These are phyloP conservation scores for Erpornis zantholeuca DNA, from an alignment of 2,113 vertebrate species.

Conservation along the genomic window DNA sequence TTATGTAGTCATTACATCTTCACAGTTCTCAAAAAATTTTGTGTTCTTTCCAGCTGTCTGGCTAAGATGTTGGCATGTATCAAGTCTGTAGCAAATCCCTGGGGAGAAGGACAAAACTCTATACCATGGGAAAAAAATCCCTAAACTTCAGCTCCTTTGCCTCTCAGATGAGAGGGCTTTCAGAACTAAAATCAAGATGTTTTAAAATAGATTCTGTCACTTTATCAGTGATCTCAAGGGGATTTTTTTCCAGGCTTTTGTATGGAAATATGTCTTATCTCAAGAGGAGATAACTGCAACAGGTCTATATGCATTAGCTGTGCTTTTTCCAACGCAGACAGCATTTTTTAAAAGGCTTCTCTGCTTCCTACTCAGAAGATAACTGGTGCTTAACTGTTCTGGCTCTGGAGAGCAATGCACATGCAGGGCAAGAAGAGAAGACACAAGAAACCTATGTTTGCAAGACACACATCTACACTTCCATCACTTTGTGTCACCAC, in stretches of 20 bases:
- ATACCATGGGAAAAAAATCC: not conserved
- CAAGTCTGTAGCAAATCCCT: not conserved
- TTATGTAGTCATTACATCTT: not conserved
- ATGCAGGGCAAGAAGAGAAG: accelerated
- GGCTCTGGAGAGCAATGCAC: not conserved
- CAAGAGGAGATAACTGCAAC: not conserved
- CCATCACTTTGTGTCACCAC: not conserved
- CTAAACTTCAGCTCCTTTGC: not conserved
- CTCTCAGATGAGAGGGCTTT: not conserved
- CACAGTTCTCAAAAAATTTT: not conserved
- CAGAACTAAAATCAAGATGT: constrained; percentile 7
- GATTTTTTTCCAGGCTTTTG: constrained; percentile 1
- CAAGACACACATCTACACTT: not conserved
- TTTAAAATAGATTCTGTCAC: constrained; percentile 15
- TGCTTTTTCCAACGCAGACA: not conserved
- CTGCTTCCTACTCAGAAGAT: not conserved
- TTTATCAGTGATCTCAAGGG: not conserved
- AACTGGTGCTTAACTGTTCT: not conserved
- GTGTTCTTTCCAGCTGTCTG: not conserved
- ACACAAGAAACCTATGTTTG: not conserved
- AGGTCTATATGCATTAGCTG: not conserved
- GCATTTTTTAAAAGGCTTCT: not conserved
- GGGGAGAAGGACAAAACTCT: not conserved
- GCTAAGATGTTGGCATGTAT: not conserved
- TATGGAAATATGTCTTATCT: constrained; percentile 34